Evolutionary conservation across 1,140 invertebrate genomes (phyloP), one percentile per base, ranked within the genome.

Genomic region (Drosophila prosaltans): DNA sequence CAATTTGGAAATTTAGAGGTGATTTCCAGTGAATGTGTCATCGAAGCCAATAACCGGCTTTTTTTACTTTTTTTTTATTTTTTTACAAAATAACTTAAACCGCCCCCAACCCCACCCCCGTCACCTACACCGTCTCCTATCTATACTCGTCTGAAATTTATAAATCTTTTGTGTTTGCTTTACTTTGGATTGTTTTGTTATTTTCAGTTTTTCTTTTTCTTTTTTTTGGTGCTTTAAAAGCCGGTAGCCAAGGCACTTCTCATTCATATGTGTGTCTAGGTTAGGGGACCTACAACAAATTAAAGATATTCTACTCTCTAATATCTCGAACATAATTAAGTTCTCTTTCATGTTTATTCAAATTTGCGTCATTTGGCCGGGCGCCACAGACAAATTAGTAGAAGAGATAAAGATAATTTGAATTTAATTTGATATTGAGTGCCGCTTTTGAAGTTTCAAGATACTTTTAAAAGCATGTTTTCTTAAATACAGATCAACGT

Each of bases 371-470:
- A 78, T 69, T 39, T 39, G 58, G 58, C 9, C 51, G 61, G 43
- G 9, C 11, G 43, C 40, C 62, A 63, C 30, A 32, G 54, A 41
- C 61, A 28, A 32, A 48, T 26, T 32, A 32, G 48, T 67, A 59
- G 26, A 45, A 59, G 58, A 59, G 26, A 45, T 41, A 28, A 8
- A 43, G 57, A 30, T 21, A 43, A 39, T 40, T 7, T 24, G 21
- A 64, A 54, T 39, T 64, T 48, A 8, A 16, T 45, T 63, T 60
- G 5, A 43, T 58, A 70, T n/a, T 36, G n/a, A 54, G 21, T 36
- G 36, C 43, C 39, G 32, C 2, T 72, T 74, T 78, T 70, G 64
- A 71, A 74, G 57, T 75, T 69, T 39, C 21, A 57, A 68, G 73
- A 72, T 16, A 16, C 73, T 72, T 68, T 65, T 65, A 21, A 45